Percentiles rank a stretch among this genome's conserved stretches.
These are phyloP conservation scores for Drosophila acutilabella DNA, from an alignment of 2,888 invertebrate genomes.

Conservation along the genomic window DNA sequence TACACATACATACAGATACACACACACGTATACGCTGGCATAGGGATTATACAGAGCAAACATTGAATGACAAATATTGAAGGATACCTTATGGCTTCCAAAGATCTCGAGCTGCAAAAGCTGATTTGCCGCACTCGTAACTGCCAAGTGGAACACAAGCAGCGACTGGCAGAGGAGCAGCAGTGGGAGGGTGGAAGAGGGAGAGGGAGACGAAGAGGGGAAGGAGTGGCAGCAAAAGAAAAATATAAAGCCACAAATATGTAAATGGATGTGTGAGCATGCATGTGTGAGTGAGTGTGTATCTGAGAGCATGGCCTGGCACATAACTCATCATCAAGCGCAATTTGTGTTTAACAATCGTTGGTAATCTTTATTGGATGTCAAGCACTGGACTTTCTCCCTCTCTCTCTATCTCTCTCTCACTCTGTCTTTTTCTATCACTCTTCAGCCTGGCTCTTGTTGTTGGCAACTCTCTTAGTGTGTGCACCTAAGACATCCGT, in stretches of 20 bases:
- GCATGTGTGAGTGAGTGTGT: slow-evolving; percentile 10
- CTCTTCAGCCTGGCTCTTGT: neutral
- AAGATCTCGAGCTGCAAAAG: slow-evolving; percentile 54
- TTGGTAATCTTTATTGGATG: slow-evolving; percentile 78
- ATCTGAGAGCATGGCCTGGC: slow-evolving; percentile 25
- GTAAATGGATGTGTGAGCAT: slow-evolving; percentile 6
- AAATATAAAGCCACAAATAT: slow-evolving; percentile 8
- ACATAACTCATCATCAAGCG: slow-evolving; percentile 73
- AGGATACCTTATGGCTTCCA: slow-evolving; percentile 53
- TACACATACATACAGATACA: slow-evolving; percentile 12
- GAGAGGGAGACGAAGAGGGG: neutral
- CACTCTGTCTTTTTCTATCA: neutral
- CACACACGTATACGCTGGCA: neutral
- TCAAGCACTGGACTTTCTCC: slow-evolving; percentile 44
- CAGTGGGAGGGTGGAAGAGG: neutral
- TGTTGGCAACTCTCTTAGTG: neutral
- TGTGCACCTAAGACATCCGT: slow-evolving; percentile 51
- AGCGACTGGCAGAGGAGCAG: slow-evolving; percentile 5
- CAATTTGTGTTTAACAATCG: slow-evolving; percentile 79
- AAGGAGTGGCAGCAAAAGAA: slow-evolving; percentile 1
- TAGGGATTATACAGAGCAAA: slow-evolving; percentile 6
- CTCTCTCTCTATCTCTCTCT: neutral
- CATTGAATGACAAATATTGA: slow-evolving; percentile 52
- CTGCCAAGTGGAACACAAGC: slow-evolving; percentile 25
- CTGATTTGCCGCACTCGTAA: slow-evolving; percentile 60